A percentile compares a stretch with the other conserved stretches of the same genome.
phyloP scores from a whole-genome alignment of 2,797 vertebrate species.

The Euthynnus affinis region DNA sequence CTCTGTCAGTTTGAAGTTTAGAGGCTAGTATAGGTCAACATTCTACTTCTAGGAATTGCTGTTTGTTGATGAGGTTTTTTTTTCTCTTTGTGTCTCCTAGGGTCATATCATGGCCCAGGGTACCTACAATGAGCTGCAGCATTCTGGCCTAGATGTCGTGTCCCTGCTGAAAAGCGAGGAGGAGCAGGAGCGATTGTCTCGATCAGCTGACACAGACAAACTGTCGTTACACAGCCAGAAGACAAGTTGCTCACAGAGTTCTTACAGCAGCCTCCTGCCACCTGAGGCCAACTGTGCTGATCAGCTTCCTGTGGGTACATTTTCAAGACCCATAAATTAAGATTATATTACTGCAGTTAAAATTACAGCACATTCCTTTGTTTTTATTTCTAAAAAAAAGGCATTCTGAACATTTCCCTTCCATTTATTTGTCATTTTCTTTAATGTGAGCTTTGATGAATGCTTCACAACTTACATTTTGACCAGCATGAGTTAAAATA shows the following conservation, averaged over 20 bases:
- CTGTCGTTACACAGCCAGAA: constrained; percentile 46
- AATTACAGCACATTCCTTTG: neutral
- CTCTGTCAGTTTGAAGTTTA: too few species aligned
- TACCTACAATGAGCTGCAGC: constrained; percentile 87
- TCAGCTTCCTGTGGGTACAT: constrained; percentile 63
- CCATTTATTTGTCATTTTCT: too few species aligned
- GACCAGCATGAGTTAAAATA: neutral
- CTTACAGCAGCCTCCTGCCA: constrained; percentile 58
- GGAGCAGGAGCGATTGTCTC: constrained; percentile 77
- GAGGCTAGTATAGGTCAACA: too few species aligned
- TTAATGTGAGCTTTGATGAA: neutral
- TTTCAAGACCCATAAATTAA: neutral
- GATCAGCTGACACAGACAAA: constrained; percentile 22
- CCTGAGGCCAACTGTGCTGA: constrained; percentile 22
- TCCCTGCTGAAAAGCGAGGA: constrained; percentile 88
- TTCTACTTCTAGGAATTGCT: too few species aligned
- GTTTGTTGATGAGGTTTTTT: neutral
- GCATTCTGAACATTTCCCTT: too few species aligned
- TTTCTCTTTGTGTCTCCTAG: constrained; percentile 67
- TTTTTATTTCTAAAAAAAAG: too few species aligned
- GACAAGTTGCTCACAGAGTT: constrained; percentile 7
- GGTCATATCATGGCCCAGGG: constrained; percentile 88
- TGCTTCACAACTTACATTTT: too few species aligned
- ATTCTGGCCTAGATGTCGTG: constrained; percentile 86
- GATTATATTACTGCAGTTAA: neutral